phyloP scores from a whole-genome alignment of 2,888 invertebrate species.

The Patella depressa region DNA sequence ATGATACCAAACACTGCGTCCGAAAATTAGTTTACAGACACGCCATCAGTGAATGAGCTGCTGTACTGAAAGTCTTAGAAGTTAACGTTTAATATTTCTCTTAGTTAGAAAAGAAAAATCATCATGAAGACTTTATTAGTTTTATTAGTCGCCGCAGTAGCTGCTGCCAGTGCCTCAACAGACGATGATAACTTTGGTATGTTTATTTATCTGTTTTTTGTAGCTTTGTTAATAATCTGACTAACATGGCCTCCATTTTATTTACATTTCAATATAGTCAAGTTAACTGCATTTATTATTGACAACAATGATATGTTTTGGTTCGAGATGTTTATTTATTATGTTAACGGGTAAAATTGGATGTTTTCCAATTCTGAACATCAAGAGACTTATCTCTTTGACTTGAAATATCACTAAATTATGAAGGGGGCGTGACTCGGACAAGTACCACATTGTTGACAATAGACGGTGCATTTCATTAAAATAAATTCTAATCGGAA shows the following conservation, averaged over 20 bases:
- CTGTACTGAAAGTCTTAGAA: slow-evolving; percentile 3
- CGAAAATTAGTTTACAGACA: neutral
- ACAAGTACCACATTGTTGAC: too few species aligned
- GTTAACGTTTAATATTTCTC: neutral
- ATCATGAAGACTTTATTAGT: neutral
- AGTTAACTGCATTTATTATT: too few species aligned
- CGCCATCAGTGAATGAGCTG: slow-evolving; percentile 9
- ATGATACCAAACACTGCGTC: too few species aligned
- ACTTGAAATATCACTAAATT: too few species aligned
- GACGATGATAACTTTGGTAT: neutral
- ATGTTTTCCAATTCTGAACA: too few species aligned
- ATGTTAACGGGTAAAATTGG: too few species aligned
- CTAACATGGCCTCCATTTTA: neutral
- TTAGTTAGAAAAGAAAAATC: neutral
- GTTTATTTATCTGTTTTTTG: neutral
- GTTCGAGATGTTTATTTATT: too few species aligned
- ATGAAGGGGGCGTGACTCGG: too few species aligned
- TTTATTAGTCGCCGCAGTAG: neutral
- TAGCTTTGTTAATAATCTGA: neutral
- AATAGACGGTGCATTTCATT: too few species aligned
- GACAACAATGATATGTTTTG: too few species aligned
- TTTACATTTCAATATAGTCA: neutral
- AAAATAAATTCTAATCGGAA: too few species aligned
- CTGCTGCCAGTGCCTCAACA: neutral
- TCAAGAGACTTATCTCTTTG: too few species aligned